These are phyloP conservation scores for Drosophila biarmipes DNA, from an alignment of 1,140 invertebrate species.

Conservation along the genomic window DNA sequence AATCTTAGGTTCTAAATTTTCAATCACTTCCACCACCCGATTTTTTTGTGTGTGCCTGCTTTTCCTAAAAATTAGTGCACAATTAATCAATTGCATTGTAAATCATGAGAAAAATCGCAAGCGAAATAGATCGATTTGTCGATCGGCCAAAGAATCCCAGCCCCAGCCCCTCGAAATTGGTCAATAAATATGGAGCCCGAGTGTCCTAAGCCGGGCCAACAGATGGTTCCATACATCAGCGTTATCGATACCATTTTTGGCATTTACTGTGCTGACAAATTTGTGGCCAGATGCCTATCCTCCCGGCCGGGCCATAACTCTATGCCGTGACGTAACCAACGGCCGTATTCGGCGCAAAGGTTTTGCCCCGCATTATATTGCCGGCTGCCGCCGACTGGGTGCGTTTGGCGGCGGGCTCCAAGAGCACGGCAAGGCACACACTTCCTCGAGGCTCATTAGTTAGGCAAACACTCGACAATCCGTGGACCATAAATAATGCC, in stretches of 20 bases:
- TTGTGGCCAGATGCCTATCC: constrained; percentile 52
- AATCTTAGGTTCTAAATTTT: not conserved
- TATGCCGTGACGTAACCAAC: constrained; percentile 41
- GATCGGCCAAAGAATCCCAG: constrained; percentile 18
- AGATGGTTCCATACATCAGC: constrained; percentile 39
- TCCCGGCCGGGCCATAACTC: constrained; percentile 40
- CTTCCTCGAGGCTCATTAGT: constrained; percentile 59
- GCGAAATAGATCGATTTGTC: constrained; percentile 13
- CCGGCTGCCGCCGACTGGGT: not conserved
- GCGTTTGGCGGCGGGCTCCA: constrained; percentile 13
- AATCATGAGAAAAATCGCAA: constrained; percentile 6
- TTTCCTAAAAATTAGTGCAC: not conserved
- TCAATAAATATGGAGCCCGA: constrained; percentile 15
- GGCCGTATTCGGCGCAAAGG: constrained; percentile 31
- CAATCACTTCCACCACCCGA: not conserved
- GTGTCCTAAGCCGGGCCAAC: not conserved
- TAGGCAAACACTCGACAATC: constrained; percentile 34
- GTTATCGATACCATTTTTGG: constrained; percentile 48
- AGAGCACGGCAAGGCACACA: constrained; percentile 13
- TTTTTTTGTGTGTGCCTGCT: not conserved
- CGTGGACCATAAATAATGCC: constrained; percentile 40
- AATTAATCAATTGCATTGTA: constrained; percentile 10
- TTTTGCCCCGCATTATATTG: constrained; percentile 10
- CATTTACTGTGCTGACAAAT: constrained; percentile 42
- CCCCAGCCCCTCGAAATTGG: constrained; percentile 13